Evolutionary conservation across 2,888 invertebrate species (phyloP).

Genomic region (Callosobruchus maculatus): DNA sequence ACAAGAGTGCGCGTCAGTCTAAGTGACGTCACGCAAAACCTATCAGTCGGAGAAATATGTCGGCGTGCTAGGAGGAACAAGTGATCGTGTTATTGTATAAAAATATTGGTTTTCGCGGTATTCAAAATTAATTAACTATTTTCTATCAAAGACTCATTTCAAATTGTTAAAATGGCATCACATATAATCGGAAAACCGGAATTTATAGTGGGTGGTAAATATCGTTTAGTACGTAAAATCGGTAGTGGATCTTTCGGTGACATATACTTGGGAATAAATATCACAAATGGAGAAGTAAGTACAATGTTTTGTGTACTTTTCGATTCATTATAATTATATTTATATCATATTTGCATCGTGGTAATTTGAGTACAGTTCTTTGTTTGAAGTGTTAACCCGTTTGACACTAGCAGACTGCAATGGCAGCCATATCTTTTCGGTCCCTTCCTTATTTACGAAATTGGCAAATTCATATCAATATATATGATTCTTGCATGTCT

Average conservation of each 20-base stretch:
- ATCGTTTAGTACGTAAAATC: conserved; percentile 93
- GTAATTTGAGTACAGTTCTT: conserved; percentile 11
- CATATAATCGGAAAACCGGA: conserved; percentile 56
- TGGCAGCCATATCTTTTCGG: conserved; percentile 35
- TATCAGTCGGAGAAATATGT: conserved; percentile 53
- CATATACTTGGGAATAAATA: conserved; percentile 93
- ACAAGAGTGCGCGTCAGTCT: background rate
- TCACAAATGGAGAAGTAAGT: conserved; percentile 83
- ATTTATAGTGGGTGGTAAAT: conserved; percentile 87
- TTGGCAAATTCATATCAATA: conserved; percentile 1
- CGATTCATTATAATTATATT: background rate
- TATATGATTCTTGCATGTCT: conserved; percentile 5
- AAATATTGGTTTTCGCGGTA: conserved; percentile 44
- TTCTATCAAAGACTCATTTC: conserved; percentile 38
- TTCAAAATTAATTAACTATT: conserved; percentile 47
- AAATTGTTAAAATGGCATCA: conserved; percentile 47
- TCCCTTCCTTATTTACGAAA: conserved; percentile 25
- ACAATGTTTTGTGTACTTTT: conserved; percentile 1
- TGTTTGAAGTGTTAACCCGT: conserved; percentile 23
- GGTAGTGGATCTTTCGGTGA: conserved; percentile 99
- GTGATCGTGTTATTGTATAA: conserved; percentile 50
- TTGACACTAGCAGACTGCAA: conserved; percentile 30
- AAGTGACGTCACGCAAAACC: conserved; percentile 43
- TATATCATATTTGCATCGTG: background rate
- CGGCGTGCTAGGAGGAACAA: conserved; percentile 55